Evolutionary conservation across 2,797 vertebrate species (phyloP), one percentile per base, ranked within the genome.

Genomic region (Oreochromis grahami): DNA sequence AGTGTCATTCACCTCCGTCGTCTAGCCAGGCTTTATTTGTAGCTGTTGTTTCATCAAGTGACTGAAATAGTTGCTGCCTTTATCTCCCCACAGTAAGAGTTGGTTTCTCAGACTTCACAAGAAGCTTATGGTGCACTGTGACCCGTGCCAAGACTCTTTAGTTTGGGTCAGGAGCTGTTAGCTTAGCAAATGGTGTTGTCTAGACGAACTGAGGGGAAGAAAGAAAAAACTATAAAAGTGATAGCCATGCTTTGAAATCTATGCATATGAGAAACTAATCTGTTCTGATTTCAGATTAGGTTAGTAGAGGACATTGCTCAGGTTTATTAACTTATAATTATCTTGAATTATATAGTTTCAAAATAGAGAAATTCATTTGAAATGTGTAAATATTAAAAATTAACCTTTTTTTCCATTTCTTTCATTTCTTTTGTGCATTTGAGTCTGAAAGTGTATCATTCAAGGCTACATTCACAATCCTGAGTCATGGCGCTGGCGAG

Each of bases 1-100:
- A 45, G 13, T 12, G 53, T 81, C 83, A 43, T 78, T 76, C 82
- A 52, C 77, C 78, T 83, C 60, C 78, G 76, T 88, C 65, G 87
- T 79, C 51, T 53, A 53, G 78, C 86, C n/a, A n/a, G 63, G 84
- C 78, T 55, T 82, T 87, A 70, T 85, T 80, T 85, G 60, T 89
- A 82, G 14, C 45, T 77, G 84, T 81, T 90, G 80, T 89, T 85
- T 82, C 8, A 11, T 68, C 74, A 12, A 65, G 90, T 88, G 86
- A 85, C 80, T 77, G 79, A 93, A 95, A 94, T 94, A 92, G 90
- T 91, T 79, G 17, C 88, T n/a, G 70, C 34, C 88, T 90, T 89
- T 85, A 89, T 87, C 91, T 90, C 82, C 70, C 52, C 41, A n/a
- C 78, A 81, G 83, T 86, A 85, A 86, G 90, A 90, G 84, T 82